Conservation (phyloP, 2,888 invertebrate species). For the Stomorhina lunata region DNA sequence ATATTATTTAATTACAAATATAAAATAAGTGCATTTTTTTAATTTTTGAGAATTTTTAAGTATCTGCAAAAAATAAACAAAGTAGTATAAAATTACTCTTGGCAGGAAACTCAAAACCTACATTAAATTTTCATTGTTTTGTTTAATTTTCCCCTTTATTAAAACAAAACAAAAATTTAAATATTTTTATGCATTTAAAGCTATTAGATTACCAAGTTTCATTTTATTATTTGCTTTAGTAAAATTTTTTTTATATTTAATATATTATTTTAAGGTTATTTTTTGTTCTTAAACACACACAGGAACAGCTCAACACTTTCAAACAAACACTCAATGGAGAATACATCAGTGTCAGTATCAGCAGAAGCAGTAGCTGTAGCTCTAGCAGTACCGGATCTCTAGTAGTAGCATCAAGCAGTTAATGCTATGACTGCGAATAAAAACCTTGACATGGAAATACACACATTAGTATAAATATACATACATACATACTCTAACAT, state of each 20-base stretch:
- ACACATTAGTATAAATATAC: neutral
- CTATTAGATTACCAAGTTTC: constrained; percentile 2
- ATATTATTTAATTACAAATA: no score
- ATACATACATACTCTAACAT: neutral
- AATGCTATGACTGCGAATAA: constrained; percentile 15
- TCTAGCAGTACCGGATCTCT: neutral
- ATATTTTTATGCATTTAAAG: neutral
- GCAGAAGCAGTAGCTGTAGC: neutral
- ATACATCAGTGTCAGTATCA: neutral
- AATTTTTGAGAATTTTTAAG: no score
- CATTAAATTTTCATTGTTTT: no score
- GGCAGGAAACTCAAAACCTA: no score
- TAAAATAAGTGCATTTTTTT: no score
- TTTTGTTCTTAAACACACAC: neutral
- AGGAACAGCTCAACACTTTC: neutral
- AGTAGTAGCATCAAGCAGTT: constrained; percentile 1
- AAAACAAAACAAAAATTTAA: neutral
- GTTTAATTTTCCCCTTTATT: neutral
- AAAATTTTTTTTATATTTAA: neutral
- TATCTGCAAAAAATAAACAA: no score
- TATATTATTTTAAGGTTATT: neutral
- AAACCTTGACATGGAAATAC: constrained; percentile 59
- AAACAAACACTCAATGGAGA: neutral
- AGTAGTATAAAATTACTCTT: no score
- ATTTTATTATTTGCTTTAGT: constrained; percentile 2